Conservation (phyloP, 2,113 vertebrate species). For the Vidua macroura region DNA sequence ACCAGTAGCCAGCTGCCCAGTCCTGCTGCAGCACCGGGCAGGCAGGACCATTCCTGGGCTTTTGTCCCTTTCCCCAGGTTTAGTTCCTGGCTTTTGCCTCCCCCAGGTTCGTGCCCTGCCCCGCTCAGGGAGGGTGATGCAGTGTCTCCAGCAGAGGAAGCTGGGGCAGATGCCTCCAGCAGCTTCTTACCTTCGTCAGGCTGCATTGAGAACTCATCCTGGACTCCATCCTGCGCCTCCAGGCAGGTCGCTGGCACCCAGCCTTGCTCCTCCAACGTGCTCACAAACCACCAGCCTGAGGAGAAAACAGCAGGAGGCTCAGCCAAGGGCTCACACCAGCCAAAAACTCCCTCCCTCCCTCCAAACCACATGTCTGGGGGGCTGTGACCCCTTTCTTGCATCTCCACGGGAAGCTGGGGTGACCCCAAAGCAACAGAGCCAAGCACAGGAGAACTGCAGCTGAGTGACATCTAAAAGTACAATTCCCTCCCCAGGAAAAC, state of each 20-base stretch:
- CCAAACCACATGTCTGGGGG: background rate
- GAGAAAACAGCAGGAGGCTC: background rate
- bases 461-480: background rate
- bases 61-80: background rate
- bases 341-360: background rate
- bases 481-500: background rate
- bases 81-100: background rate
- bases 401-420: background rate
- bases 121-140: background rate
- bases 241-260: slow-evolving; percentile 98
- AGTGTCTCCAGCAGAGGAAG: background rate
- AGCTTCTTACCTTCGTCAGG: slow-evolving; percentile 87
- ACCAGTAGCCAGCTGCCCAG: background rate
- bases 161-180: background rate
- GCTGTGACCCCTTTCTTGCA: background rate
- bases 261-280: slow-evolving; percentile 92
- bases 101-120: background rate
- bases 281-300: slow-evolving; percentile 98
- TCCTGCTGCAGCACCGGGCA: background rate
- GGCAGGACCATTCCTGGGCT: background rate
- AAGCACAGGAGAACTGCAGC: background rate
- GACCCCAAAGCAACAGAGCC: background rate
- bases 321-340: background rate
- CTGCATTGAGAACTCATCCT: slow-evolving; percentile 88
- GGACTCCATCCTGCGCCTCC: slow-evolving; percentile 91